Conservation (phyloP, 2,797 vertebrate genomes). For the Adrianichthys oophorus region DNA sequence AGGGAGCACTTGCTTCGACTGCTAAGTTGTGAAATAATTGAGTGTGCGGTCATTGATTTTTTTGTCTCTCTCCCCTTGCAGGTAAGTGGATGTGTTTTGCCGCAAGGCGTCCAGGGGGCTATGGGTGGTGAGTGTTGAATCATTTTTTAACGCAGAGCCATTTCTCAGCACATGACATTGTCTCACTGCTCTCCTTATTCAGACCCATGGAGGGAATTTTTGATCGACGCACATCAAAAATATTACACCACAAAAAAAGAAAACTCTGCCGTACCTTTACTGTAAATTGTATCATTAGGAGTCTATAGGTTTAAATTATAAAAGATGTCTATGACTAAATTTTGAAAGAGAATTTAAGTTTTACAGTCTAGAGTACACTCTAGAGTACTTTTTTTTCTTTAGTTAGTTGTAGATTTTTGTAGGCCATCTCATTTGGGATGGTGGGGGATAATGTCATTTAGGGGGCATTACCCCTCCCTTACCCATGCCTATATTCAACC, state of each 20-base stretch:
- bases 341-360: too few species aligned
- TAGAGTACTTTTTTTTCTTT: too few species aligned
- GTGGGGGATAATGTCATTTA: too few species aligned
- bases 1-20: constrained; percentile 29
- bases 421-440: too few species aligned
- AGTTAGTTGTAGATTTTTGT: too few species aligned
- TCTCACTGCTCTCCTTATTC: constrained; percentile 35
- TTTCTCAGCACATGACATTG: constrained; percentile 62
- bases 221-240: background rate
- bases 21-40: constrained; percentile 67
- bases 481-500: too few species aligned
- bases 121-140: constrained; percentile 66
- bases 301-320: too few species aligned
- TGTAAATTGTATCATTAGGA: too few species aligned
- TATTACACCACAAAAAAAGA: background rate
- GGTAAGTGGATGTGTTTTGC: constrained; percentile 78
- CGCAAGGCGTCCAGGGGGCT: constrained; percentile 57
- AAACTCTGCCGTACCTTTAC: background rate
- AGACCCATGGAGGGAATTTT: constrained; percentile 37
- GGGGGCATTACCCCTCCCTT: too few species aligned
- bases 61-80: constrained; percentile 70
- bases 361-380: too few species aligned
- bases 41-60: constrained; percentile 75
- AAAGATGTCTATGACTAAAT: too few species aligned
- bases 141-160: constrained; percentile 56